phyloP scores from a whole-genome alignment of 2,888 invertebrate species.

The Protodeltote pygarga region DNA sequence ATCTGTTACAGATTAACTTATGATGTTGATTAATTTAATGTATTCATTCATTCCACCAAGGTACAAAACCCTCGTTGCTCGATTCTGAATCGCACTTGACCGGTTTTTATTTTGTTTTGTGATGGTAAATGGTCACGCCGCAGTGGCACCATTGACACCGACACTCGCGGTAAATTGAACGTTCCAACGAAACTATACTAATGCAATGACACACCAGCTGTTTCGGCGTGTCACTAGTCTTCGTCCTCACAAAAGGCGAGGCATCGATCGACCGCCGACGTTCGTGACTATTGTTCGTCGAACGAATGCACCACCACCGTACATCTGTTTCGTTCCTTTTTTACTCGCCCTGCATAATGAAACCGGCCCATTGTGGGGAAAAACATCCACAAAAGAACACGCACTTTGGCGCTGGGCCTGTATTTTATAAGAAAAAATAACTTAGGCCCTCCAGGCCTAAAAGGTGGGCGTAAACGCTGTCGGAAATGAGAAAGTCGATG shows the following conservation, averaged over 20 bases:
- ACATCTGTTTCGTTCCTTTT: slow-evolving; percentile 86
- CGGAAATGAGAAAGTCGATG: slow-evolving; percentile 82
- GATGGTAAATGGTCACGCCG: slow-evolving; percentile 1
- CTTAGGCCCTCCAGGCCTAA: slow-evolving; percentile 71
- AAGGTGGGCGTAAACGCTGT: slow-evolving; percentile 79
- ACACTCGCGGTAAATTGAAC: slow-evolving; percentile 27
- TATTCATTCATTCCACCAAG: too few relatives aligned
- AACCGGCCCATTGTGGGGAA: slow-evolving; percentile 80
- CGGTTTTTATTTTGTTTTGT: too few relatives aligned
- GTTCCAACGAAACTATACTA: slow-evolving; percentile 38
- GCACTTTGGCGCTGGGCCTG: slow-evolving; percentile 69
- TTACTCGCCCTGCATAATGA: slow-evolving; percentile 81
- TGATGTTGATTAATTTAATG: too few relatives aligned
- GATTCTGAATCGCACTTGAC: too few relatives aligned
- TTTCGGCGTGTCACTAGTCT: slow-evolving; percentile 59
- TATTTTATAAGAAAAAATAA: slow-evolving; percentile 83
- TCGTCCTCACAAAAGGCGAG: slow-evolving; percentile 73
- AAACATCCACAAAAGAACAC: slow-evolving; percentile 84
- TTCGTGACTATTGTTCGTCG: slow-evolving; percentile 82
- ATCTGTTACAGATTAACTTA: too few relatives aligned
- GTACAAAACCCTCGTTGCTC: too few relatives aligned
- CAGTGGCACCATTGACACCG: slow-evolving; percentile 26
- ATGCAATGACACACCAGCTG: slow-evolving; percentile 65
- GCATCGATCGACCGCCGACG: slow-evolving; percentile 73
- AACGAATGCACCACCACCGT: slow-evolving; percentile 76